Evolutionary conservation across 2,113 vertebrate species (phyloP).

Genomic region (Xiphias gladius): DNA sequence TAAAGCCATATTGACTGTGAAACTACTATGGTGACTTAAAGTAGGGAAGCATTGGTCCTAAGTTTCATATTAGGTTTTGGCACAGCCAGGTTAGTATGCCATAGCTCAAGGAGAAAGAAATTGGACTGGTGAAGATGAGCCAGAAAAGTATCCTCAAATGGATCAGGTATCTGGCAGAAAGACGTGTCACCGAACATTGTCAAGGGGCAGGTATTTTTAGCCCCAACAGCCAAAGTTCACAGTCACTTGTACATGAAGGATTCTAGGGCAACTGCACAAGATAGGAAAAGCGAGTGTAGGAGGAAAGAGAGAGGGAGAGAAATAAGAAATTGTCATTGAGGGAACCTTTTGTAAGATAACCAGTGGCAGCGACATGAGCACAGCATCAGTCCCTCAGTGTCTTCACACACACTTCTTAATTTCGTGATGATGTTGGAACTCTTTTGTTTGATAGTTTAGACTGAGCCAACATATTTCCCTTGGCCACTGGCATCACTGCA

Average conservation of each 20-base stretch:
- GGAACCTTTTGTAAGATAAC: constrained; percentile 80
- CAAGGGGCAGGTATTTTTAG: constrained; percentile 82
- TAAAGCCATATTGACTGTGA: constrained; percentile 52
- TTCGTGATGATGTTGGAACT: constrained; percentile 49
- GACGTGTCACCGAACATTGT: constrained; percentile 66
- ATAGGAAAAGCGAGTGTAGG: constrained; percentile 37
- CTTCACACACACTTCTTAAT: constrained; percentile 64
- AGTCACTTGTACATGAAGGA: constrained; percentile 76
- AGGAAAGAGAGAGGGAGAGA: constrained; percentile 34
- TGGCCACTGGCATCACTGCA: constrained; percentile 20
- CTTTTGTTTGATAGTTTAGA: constrained; percentile 47
- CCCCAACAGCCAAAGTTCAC: constrained; percentile 69
- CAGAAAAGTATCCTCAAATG: constrained; percentile 73
- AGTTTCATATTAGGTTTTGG: constrained; percentile 73
- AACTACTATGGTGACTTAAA: constrained; percentile 58
- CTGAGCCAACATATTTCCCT: constrained; percentile 44
- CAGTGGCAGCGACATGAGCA: constrained; percentile 64
- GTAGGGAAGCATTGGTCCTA: constrained; percentile 41
- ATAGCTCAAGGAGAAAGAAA: constrained; percentile 77
- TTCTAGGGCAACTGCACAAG: constrained; percentile 73
- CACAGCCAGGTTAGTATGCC: constrained; percentile 71
- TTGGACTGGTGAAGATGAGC: constrained; percentile 68
- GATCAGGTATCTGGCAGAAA: constrained; percentile 78
- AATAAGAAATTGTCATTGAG: constrained; percentile 80
- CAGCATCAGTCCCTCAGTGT: constrained; percentile 49